Conservation (phyloP, 92 coral and sea anemone species). For the Palythoa caribaeorum region DNA sequence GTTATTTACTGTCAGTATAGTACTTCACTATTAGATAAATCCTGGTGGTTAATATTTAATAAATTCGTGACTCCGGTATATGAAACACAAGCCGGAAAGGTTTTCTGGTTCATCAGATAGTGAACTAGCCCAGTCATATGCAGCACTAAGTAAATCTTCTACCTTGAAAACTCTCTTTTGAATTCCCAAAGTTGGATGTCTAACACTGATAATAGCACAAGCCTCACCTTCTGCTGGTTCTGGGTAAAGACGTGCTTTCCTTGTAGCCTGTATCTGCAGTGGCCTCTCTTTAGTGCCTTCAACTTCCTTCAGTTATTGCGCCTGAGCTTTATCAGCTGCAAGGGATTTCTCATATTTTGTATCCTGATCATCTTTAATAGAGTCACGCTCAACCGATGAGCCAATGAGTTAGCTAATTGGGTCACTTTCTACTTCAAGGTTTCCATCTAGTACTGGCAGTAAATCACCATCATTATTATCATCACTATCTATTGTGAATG, state of each 20-base stretch:
- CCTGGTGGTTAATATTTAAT: no score
- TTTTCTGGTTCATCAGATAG: conserved; percentile 47
- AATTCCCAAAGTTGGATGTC: conserved; percentile 48
- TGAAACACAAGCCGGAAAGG: neutral
- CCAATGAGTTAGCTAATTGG: conserved; percentile 23
- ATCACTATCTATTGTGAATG: neutral
- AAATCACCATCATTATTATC: neutral
- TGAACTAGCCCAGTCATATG: conserved; percentile 64
- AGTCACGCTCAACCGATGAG: conserved; percentile 48
- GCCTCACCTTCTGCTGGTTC: conserved; percentile 39
- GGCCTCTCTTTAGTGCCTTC: conserved; percentile 20
- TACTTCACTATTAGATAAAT: no score
- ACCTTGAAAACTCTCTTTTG: conserved; percentile 37
- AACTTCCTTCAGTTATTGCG: conserved; percentile 20
- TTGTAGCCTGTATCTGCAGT: conserved; percentile 36
- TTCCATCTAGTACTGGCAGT: neutral
- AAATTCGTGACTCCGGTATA: no score
- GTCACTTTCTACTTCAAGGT: neutral
- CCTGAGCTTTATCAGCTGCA: conserved; percentile 58
- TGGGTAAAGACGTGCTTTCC: conserved; percentile 40
- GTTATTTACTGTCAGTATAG: no score
- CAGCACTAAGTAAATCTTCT: conserved; percentile 39
- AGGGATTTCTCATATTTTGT: conserved; percentile 51
- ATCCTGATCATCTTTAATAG: conserved; percentile 35
- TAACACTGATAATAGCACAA: conserved; percentile 39